Base-by-base conservation (phyloP, 2,888 invertebrate genomes). In the Gymnocheta viridis region DNA sequence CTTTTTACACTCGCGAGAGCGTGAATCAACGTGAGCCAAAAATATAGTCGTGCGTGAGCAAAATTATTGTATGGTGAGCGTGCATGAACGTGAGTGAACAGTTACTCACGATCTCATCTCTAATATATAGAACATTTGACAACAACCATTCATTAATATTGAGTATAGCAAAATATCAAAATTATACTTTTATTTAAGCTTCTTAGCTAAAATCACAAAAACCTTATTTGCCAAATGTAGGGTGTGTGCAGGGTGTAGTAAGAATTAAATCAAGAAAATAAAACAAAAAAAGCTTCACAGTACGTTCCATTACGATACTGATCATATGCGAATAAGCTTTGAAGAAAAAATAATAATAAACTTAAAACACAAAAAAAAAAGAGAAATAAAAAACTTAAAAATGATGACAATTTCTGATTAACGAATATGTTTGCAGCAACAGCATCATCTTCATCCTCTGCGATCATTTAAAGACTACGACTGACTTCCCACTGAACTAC, bases 371-470 rank as follows among this genome's bases (percentile, higher is more conserved):
- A 56, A 29, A 29, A 29, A 32, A 70, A 17, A 10, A 41, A 29
- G 22, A 38, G 66, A 35, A 32, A 24, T 51, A 72, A 72, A 41
- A 62, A 56, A 69, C 64, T 27, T 69, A 19, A 80, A 82, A 84
- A 80, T 76, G 83, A 84, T 84, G 83, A 84, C 83, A 84, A 77
- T 80, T 84, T 77, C 72, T 80, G 83, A 84, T 84, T 82, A 79
- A 77, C 70, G 82, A 76, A 76, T 70, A 76, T 70, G 80, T 81
- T 74, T 73, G 58, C 66, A 67, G 73, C 73, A 80, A 67, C 66
- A 80, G 56, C 58, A 49, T 58, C 58, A 73, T 58, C 66, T n/a
- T 56, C 72, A 66, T 73, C 29, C 35, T 66, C 58, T 35, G 27
- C 32, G n/a, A 49, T 67, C 44, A 78, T 51, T 54, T 49, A 38